Evolutionary conservation across 2,113 vertebrate genomes (phyloP).

Genomic region (Formicarius rufipectus): DNA sequence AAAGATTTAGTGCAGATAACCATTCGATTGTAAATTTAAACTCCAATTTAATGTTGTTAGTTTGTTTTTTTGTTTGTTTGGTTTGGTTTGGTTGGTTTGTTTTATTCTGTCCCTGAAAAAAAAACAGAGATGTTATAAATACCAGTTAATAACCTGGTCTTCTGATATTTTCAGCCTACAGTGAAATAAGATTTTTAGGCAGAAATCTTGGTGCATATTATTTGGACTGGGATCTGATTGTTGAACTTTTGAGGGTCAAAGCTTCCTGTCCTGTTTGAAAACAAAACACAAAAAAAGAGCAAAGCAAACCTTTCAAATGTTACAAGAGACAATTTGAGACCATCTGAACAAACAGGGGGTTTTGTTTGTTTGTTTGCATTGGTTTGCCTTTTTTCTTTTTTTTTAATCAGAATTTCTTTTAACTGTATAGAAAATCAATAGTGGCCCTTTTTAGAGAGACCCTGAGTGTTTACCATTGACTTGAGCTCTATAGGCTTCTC

Average conservation of each 20-base stretch:
- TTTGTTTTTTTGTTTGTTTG: no score
- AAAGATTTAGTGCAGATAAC: not conserved
- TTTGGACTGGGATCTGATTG: not conserved
- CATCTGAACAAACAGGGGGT: no score
- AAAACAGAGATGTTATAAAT: not conserved
- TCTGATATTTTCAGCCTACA: not conserved
- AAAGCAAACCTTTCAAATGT: not conserved
- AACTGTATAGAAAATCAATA: not conserved
- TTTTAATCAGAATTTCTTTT: not conserved
- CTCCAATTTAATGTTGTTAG: not conserved
- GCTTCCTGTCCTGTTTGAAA: not conserved
- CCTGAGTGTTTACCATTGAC: not conserved
- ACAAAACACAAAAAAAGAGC: no score
- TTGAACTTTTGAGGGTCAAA: not conserved
- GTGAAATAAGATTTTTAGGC: not conserved
- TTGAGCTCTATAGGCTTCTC: not conserved
- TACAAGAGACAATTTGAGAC: no score
- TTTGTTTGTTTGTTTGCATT: not conserved
- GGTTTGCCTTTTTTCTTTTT: no score
- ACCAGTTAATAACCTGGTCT: not conserved
- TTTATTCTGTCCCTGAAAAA: not conserved
- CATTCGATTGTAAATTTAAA: not conserved
- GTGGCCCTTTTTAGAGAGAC: not conserved
- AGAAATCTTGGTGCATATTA: not conserved
- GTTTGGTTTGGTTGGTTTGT: no score